A percentile compares a stretch with the other conserved stretches of the same genome.
Evolutionary conservation across 2,888 invertebrate genomes (phyloP).

Genomic region (Agrotis exclamationis): DNA sequence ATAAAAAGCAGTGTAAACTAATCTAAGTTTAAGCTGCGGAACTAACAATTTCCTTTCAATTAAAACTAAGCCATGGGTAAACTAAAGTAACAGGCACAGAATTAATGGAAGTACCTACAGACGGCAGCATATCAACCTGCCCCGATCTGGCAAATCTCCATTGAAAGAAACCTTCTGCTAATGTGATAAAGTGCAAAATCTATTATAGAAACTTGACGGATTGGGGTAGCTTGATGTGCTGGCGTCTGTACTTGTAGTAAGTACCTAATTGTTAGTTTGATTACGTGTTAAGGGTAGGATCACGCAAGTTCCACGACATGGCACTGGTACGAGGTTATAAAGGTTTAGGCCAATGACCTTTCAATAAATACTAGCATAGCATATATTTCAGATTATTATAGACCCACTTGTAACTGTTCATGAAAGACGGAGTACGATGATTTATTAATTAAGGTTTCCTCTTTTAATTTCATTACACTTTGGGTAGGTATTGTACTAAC

Average conservation of each 20-base stretch:
- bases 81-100: constrained; percentile 29
- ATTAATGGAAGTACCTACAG: constrained; percentile 38
- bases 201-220: too few species aligned
- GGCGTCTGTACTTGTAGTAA: constrained; percentile 15
- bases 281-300: constrained; percentile 48
- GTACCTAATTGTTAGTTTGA: constrained; percentile 57
- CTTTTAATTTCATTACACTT: constrained; percentile 15
- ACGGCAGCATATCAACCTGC: too few species aligned
- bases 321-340: constrained; percentile 3
- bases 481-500: too few species aligned
- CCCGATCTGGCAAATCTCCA: too few species aligned
- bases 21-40: constrained; percentile 15
- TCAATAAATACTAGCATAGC: constrained; percentile 6
- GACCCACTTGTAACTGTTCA: background rate
- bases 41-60: constrained; percentile 18
- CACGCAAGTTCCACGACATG: constrained; percentile 48
- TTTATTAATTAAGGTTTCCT: constrained; percentile 14
- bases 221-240: too few species aligned
- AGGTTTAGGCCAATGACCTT: constrained; percentile 27
- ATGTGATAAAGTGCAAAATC: too few species aligned
- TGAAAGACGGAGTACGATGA: background rate
- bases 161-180: too few species aligned
- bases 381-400: constrained; percentile 25
- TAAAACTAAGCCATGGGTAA: constrained; percentile 3
- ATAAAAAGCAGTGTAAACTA: background rate